Base-by-base conservation (phyloP, 1,140 invertebrate genomes). In the Drosophila kurseongensis region DNA sequence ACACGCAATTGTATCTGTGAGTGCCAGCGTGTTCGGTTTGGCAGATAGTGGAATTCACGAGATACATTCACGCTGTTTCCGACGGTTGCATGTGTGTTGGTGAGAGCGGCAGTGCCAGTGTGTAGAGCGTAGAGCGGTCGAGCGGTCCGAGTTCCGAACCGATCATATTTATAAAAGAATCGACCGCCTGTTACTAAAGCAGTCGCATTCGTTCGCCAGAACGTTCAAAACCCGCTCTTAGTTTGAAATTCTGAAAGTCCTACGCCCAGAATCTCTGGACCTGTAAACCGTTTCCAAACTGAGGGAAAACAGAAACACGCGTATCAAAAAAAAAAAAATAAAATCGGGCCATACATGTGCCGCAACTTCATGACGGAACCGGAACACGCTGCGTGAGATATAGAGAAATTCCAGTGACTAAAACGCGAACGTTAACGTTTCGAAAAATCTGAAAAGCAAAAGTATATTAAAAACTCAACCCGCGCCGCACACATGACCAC, bases 151-250 rank as follows among this genome's bases (percentile, higher is more conserved):
- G 65, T 59, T 56, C 23, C 23, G 23, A 23, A 4, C 23, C 78
- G 78, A 84, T 84, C 85, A 78, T 84, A 88, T 88, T 88, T 88
- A 89, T 89, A 89, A 89, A 89, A 84, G 80, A 89, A 88, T 84
- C 84, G 80, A 72, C 52, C 51, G 69, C 59, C 63, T 60, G 65
- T 61, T 76, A 83, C 72, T 88, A 79, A 88, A 89, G 84, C 84
- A 88, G 85, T 90, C 84, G 83, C 80, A 89, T 47, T 90, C 77
- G 77, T 67, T 78, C 80, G 73, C 80, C 77, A 89, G 84, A 89
- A 90, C 80, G 72, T 80, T 68, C 62, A 75, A 62, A 75, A 65
- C 36, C 38, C 51, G 69, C 45, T 71, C 55, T 38, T 36, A 55
- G 13, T 68, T 55, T 60, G 42, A 41, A 59, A 32, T 32, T 32